Evolutionary conservation across 2,113 vertebrate genomes (phyloP), one percentile per base, ranked within the genome.

Genomic region (Nymphicus hollandicus): DNA sequence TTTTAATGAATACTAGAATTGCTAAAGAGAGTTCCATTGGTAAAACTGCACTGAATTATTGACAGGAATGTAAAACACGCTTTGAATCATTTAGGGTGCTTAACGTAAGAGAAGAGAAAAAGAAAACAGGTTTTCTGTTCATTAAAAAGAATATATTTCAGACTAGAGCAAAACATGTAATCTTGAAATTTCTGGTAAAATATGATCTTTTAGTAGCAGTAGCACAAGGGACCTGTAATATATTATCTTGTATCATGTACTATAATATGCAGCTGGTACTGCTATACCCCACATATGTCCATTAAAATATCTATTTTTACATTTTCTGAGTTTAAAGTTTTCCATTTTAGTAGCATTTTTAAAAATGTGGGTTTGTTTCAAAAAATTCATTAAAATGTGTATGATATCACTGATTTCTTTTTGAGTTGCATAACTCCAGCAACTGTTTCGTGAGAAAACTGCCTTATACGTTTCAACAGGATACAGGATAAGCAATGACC

Each of bases 401-500:
- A 9, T 16, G 9, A n/a, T 73, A 49, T 8, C 25, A 49, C 6
- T 13, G 7, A 79, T 74, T 69, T 49, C 5, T 76, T 81, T 88
- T 44, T 44, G 17, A 41, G 18, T 4, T 35, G 31, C 8, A 9
- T 72, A 44, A 71, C 65, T 81, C 53, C 43, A 86, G 55, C 68
- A 77, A 41, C 10, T 33, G 33, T 2, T 41, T 46, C 73, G 25
- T 44, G 43, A 70, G 55, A 86, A 86, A 79, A 58, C 11, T 23
- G n/a, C 28, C 37, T 79, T 33, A 13, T 4, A 17, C 17, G 11
- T 89, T 88, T 49, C 71, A 93, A 86, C 87, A 96, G 96, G 95
- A 96, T 95, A 61, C 90, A 78, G 31, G 50, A 63, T 56, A 87
- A 74, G 81, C 93, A 92, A 6, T 92, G 96, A 97, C 97, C 96